Evolutionary conservation across 2,113 vertebrate genomes (phyloP).

Genomic region (Jacana jacana): DNA sequence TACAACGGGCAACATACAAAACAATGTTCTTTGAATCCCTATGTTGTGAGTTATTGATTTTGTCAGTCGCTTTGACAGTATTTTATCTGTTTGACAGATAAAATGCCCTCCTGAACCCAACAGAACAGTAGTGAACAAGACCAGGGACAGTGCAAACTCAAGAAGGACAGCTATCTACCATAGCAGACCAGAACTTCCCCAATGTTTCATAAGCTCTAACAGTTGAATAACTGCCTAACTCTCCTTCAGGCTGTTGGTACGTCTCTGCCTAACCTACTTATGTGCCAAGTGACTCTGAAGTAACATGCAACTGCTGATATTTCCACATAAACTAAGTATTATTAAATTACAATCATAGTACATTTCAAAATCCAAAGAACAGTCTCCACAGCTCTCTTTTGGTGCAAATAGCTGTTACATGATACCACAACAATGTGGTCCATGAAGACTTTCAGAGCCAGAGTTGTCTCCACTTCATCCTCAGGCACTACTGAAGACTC

Average conservation of each 20-base stretch:
- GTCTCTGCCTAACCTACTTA: too few species aligned
- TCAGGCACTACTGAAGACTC: neutral
- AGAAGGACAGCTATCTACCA: neutral
- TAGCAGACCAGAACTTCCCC: neutral
- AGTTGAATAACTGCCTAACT: neutral
- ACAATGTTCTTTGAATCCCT: neutral
- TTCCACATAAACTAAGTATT: neutral
- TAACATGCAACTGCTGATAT: neutral
- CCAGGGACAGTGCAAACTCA: neutral
- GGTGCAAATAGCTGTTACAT: neutral
- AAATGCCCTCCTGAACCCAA: neutral
- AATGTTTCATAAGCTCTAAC: neutral
- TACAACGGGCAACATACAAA: neutral
- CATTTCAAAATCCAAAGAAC: neutral
- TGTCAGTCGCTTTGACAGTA: neutral
- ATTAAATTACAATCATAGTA: neutral
- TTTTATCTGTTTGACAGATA: neutral
- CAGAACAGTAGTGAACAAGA: neutral
- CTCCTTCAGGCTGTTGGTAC: neutral
- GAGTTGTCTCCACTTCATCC: neutral
- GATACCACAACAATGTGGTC: neutral
- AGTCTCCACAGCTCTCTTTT: neutral
- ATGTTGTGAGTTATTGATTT: neutral
- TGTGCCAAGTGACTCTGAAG: neutral
- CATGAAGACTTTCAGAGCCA: neutral